A percentile compares a stretch with the other conserved stretches of the same genome.
Conservation (phyloP, 2,113 vertebrate genomes). For the Siniperca knerii region DNA sequence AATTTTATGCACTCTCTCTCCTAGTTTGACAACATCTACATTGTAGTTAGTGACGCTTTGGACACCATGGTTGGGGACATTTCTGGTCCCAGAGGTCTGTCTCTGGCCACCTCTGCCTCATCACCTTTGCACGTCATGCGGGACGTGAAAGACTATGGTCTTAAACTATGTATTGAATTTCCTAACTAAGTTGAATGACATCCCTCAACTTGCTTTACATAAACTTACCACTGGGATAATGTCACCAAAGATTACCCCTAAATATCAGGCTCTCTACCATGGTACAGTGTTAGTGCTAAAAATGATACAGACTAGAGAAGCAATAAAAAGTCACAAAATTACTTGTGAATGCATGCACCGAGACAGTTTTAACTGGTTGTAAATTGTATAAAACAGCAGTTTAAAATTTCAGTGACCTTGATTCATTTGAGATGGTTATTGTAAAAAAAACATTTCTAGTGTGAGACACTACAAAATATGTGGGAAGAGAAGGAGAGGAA, state of each 20-base stretch:
- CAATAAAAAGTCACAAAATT: slow-evolving; percentile 1
- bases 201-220: neutral
- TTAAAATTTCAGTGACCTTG: neutral
- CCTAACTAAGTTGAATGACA: neutral
- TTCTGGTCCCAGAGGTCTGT: neutral
- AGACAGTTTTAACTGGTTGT: neutral
- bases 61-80: neutral
- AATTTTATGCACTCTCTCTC: neutral
- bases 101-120: neutral
- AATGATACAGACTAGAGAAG: neutral
- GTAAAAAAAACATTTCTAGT: neutral
- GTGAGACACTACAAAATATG: neutral
- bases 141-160: neutral
- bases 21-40: neutral
- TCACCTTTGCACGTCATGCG: neutral
- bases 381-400: neutral
- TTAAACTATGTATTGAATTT: slow-evolving; percentile 11
- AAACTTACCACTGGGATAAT: neutral
- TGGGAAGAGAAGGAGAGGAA: neutral
- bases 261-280: slow-evolving; percentile 6
- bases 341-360: neutral
- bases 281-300: neutral
- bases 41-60: neutral
- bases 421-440: neutral
- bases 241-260: neutral